A percentile compares a stretch with the other conserved stretches of the same genome.
These are phyloP conservation scores for Dunckerocampus dactyliophorus DNA, from an alignment of 2,113 vertebrate species.

Conservation along the genomic window DNA sequence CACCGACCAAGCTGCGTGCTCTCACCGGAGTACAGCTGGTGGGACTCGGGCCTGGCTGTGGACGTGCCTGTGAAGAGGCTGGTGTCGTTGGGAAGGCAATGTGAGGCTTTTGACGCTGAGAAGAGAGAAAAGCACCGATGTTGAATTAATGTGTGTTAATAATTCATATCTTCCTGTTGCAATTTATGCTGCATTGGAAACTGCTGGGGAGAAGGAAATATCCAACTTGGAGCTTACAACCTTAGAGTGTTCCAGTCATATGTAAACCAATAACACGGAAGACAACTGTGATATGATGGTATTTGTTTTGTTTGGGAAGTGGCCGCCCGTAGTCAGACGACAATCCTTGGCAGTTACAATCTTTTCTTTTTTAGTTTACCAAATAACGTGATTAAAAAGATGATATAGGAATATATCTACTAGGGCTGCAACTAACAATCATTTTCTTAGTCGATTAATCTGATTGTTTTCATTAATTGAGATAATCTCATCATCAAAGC, in stretches of 20 bases:
- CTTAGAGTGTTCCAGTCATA: not conserved
- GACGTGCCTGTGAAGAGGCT: slow-evolving; percentile 58
- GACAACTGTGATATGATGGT: not conserved
- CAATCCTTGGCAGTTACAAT: too few species aligned
- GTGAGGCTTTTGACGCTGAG: slow-evolving; percentile 30
- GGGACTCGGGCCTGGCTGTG: slow-evolving; percentile 52
- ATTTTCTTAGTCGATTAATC: too few species aligned
- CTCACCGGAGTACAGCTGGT: slow-evolving; percentile 78
- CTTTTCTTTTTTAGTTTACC: too few species aligned
- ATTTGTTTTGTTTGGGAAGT: not conserved
- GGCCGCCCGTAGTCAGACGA: too few species aligned
- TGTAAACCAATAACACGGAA: not conserved
- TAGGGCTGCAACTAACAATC: too few species aligned
- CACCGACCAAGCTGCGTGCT: slow-evolving; percentile 69
- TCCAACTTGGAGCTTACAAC: not conserved
- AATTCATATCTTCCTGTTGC: too few species aligned
- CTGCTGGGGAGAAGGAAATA: too few species aligned
- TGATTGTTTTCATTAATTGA: too few species aligned
- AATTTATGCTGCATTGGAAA: not conserved
- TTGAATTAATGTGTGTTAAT: slow-evolving; percentile 13
- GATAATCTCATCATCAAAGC: too few species aligned
- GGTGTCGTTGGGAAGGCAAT: slow-evolving; percentile 60
- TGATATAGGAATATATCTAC: too few species aligned
- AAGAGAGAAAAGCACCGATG: slow-evolving; percentile 35
- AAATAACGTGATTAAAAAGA: too few species aligned